phyloP scores from a whole-genome alignment of 2,113 vertebrate genomes.

The Orthonyx spaldingii region DNA sequence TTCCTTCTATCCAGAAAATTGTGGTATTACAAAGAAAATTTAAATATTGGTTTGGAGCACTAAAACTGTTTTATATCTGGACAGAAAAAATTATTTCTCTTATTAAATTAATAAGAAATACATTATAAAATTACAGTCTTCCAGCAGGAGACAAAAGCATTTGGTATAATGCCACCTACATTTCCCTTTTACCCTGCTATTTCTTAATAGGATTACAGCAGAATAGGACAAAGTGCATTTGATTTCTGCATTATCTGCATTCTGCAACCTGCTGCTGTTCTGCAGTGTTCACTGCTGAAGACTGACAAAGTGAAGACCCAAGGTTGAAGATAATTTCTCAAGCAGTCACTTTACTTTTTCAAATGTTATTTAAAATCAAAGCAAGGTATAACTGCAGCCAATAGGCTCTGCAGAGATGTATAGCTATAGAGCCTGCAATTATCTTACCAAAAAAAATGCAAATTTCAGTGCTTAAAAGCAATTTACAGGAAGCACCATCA shows the following conservation, averaged over 20 bases:
- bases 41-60: not conserved
- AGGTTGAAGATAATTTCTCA: not conserved
- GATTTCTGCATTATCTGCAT: not conserved
- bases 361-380: not conserved
- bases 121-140: not conserved
- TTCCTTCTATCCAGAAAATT: not conserved
- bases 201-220: not conserved
- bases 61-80: not conserved
- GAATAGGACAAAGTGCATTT: not conserved
- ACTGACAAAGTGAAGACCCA: not conserved
- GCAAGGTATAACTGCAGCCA: not conserved
- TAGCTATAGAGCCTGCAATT: not conserved
- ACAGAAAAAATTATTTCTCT: not conserved
- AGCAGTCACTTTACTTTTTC: not conserved
- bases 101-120: not conserved
- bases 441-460: not conserved
- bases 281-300: not conserved
- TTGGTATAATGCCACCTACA: not conserved
- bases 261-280: not conserved
- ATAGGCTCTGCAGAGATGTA: not conserved
- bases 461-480: not conserved
- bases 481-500: not conserved
- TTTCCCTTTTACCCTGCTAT: not conserved
- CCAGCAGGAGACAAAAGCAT: not conserved
- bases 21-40: not conserved